These are phyloP conservation scores for Sciaenops ocellatus DNA, from an alignment of 2,797 vertebrate genomes.

Conservation along the genomic window DNA sequence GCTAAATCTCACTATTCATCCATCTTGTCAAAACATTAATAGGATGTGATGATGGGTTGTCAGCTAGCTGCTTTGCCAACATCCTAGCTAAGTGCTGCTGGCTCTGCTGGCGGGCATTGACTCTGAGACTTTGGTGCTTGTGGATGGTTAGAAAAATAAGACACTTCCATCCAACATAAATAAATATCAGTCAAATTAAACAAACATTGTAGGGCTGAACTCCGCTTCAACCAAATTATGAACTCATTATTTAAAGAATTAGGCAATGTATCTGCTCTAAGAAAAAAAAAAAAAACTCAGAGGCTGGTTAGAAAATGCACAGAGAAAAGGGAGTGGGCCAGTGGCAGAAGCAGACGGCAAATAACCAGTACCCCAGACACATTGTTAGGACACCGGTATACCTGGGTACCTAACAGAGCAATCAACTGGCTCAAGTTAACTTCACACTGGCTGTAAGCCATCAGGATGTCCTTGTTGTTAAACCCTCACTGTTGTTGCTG, in stretches of 20 bases:
- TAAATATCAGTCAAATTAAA: slow-evolving; percentile 6
- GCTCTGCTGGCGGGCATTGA: slow-evolving; percentile 10
- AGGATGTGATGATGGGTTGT: slow-evolving; percentile 59
- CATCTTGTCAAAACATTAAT: slow-evolving; percentile 61
- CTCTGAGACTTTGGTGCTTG: slow-evolving; percentile 9
- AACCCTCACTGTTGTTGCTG: slow-evolving; percentile 15
- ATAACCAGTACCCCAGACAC: slow-evolving; percentile 16
- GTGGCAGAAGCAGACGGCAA: slow-evolving; percentile 14
- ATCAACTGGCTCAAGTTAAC: slow-evolving; percentile 42
- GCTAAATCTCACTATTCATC: slow-evolving; percentile 50
- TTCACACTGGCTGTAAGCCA: slow-evolving; percentile 33
- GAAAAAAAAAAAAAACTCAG: not conserved
- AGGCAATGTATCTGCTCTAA: not conserved
- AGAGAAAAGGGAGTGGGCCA: not conserved
- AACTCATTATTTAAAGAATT: not conserved
- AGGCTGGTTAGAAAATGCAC: not conserved
- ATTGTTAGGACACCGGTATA: slow-evolving; percentile 37
- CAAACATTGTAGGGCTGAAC: slow-evolving; percentile 12
- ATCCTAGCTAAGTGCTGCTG: slow-evolving; percentile 47
- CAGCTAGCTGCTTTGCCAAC: slow-evolving; percentile 42
- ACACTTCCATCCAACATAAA: not conserved
- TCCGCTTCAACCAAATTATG: not conserved
- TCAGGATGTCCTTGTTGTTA: slow-evolving; percentile 23
- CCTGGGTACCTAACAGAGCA: slow-evolving; percentile 38
- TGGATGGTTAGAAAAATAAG: slow-evolving; percentile 20